phyloP scores from a whole-genome alignment of 2,888 invertebrate genomes.

The Labia minor region DNA sequence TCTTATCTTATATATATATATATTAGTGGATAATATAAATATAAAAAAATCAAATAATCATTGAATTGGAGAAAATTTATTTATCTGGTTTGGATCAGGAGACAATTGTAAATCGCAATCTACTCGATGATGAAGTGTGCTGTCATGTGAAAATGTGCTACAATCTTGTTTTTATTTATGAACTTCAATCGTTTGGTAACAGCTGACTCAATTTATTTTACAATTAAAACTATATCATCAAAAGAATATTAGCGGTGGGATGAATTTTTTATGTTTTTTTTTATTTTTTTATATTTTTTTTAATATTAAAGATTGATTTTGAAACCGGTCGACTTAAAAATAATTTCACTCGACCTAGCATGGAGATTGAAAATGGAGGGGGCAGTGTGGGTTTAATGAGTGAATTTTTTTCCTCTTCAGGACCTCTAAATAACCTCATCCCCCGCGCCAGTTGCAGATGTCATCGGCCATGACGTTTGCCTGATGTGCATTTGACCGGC shows the following conservation, averaged over 20 bases:
- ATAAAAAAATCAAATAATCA: too few relatives aligned
- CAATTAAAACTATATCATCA: not conserved
- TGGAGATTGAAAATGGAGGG: too few relatives aligned
- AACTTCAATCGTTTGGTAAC: not conserved
- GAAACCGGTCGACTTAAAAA: not conserved
- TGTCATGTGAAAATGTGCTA: too few relatives aligned
- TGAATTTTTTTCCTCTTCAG: not conserved
- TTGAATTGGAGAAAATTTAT: too few relatives aligned
- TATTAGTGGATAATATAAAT: too few relatives aligned
- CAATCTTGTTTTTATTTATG: not conserved
- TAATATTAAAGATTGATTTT: not conserved
- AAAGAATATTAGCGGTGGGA: not conserved
- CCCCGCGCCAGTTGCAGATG: not conserved
- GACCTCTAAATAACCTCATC: not conserved
- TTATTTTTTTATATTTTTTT: too few relatives aligned
- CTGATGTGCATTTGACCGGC: not conserved
- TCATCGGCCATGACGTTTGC: not conserved
- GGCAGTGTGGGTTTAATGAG: not conserved
- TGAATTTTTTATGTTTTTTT: not conserved
- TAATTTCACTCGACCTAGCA: too few relatives aligned
- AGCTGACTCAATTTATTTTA: not conserved
- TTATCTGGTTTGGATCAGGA: too few relatives aligned
- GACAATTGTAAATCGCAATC: too few relatives aligned
- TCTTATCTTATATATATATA: too few relatives aligned
- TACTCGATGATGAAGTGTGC: too few relatives aligned